phyloP scores from a whole-genome alignment of 2,888 invertebrate genomes.

The Camptogramma bilineatum region DNA sequence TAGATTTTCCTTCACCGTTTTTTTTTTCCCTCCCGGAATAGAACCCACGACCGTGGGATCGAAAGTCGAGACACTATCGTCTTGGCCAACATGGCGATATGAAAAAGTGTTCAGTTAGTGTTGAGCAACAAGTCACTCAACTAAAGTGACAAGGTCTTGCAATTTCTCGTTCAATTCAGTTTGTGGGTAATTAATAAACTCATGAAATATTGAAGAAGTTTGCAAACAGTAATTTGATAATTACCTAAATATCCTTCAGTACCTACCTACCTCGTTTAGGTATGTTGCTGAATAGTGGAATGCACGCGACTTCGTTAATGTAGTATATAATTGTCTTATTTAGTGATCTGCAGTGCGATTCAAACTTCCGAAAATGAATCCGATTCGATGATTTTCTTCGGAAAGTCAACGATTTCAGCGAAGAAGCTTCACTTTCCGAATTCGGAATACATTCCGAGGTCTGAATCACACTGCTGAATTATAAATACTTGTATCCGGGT shows the following conservation, averaged over 20 bases:
- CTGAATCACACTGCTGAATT: too few species aligned
- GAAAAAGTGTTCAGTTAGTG: background rate
- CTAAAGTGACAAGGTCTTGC: constrained; percentile 8
- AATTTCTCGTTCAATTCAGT: constrained; percentile 6
- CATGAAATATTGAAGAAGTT: constrained; percentile 28
- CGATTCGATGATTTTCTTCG: too few species aligned
- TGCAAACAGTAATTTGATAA: constrained; percentile 26
- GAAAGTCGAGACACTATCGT: too few species aligned
- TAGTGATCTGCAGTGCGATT: background rate
- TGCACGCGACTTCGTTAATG: background rate
- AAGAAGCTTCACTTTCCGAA: too few species aligned
- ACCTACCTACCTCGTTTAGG: background rate
- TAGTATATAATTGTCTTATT: background rate
- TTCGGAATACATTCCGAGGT: too few species aligned
- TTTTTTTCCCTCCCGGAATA: too few species aligned
- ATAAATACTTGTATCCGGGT: too few species aligned
- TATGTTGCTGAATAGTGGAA: background rate
- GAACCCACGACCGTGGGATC: too few species aligned
- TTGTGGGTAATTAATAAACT: constrained; percentile 14
- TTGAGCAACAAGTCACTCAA: background rate
- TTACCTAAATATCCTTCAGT: constrained; percentile 6
- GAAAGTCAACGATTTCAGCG: too few species aligned
- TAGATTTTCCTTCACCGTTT: too few species aligned
- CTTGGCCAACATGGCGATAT: too few species aligned
- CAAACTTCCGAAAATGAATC: too few species aligned